Conservation (phyloP, 2,113 vertebrate species). For the Crypturellus undulatus region DNA sequence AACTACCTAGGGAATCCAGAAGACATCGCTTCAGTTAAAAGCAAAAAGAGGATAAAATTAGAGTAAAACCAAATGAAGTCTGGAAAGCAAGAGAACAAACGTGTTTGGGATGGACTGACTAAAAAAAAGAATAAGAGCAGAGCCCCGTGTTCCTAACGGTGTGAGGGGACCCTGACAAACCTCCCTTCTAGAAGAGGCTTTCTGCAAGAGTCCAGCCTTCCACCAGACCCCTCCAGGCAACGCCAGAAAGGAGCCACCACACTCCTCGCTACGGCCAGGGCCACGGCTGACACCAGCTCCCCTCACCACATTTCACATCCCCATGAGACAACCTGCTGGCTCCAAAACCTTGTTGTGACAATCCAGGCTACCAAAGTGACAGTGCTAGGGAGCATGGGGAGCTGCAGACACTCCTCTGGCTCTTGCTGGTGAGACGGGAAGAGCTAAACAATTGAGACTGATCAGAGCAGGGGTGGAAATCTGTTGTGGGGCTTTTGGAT, state of each 20-base stretch:
- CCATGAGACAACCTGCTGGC: no score
- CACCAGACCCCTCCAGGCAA: background rate
- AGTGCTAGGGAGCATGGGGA: no score
- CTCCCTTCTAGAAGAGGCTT: fast-evolving
- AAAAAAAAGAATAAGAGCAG: background rate
- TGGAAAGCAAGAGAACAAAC: background rate
- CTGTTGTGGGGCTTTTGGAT: no score
- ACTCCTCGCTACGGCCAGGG: background rate
- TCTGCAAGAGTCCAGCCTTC: background rate
- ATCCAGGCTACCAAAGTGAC: no score
- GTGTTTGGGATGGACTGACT: background rate
- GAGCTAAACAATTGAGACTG: background rate
- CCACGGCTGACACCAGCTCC: background rate
- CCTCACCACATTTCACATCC: background rate
- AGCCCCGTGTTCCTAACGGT: fast-evolving
- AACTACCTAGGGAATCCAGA: slow-evolving; percentile 37
- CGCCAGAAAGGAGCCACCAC: background rate
- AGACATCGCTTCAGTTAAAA: background rate
- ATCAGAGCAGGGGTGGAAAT: background rate
- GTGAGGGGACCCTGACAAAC: background rate
- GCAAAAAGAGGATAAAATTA: background rate
- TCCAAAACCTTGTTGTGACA: no score
- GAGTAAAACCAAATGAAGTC: background rate
- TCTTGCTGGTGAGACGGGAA: background rate
- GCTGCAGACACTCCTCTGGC: no score